Percentiles rank a stretch among this genome's conserved stretches.
Conservation (phyloP, 2,113 vertebrate genomes). For the Trochalopteron elliotii region DNA sequence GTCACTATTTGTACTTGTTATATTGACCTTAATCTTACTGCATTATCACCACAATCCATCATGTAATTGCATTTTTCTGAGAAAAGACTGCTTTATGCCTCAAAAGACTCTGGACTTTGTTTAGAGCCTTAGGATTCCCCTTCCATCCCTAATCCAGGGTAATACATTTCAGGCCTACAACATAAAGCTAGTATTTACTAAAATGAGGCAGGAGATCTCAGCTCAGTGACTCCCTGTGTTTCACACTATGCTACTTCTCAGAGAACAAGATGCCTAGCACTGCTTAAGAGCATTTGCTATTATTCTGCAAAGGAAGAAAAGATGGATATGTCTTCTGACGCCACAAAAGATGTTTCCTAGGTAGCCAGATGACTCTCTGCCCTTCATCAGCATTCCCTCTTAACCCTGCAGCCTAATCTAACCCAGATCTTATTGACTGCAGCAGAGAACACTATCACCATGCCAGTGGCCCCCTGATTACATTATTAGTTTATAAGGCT, state of each 20-base stretch:
- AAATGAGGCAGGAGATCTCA: not conserved
- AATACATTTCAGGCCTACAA: not conserved
- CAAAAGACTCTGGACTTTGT: not conserved
- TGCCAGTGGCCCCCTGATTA: constrained; percentile 21
- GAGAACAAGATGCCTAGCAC: not conserved
- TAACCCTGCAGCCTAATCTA: constrained; percentile 26
- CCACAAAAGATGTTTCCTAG: not conserved
- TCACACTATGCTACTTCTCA: not conserved
- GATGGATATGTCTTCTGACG: not conserved
- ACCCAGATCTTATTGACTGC: constrained; percentile 9
- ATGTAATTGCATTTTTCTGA: not conserved
- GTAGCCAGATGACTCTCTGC: not conserved
- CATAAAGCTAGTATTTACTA: not conserved
- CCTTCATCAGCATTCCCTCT: constrained; percentile 4
- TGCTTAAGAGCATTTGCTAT: not conserved
- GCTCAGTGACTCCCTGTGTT: not conserved
- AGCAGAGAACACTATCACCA: not conserved
- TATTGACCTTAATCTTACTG: not conserved
- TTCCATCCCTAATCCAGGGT: not conserved
- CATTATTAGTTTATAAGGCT: constrained; percentile 44
- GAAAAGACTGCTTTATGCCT: not conserved
- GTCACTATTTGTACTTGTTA: not conserved
- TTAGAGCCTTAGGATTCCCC: not conserved
- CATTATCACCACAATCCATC: not conserved
- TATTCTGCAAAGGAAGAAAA: not conserved